Percentiles rank a stretch among this genome's conserved stretches.
These are phyloP conservation scores for Hassar affinis DNA, from an alignment of 2,113 vertebrate genomes.

Conservation along the genomic window DNA sequence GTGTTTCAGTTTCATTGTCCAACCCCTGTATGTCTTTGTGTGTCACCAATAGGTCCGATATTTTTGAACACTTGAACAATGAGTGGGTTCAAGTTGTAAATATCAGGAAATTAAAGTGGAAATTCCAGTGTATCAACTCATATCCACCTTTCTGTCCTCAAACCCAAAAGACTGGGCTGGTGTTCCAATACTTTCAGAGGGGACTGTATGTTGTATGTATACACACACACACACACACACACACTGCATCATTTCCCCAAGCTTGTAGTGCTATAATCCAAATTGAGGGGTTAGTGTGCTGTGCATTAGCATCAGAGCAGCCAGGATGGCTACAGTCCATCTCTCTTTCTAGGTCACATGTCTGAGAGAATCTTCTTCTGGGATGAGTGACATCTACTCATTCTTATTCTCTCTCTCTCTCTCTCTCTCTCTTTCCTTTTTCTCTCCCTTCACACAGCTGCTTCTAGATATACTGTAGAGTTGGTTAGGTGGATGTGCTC, in stretches of 20 bases:
- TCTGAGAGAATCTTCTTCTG: slow-evolving; percentile 21
- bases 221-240: slow-evolving; percentile 5
- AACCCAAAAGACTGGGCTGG: background rate
- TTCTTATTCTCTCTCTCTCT: slow-evolving; percentile 10
- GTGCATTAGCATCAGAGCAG: slow-evolving; percentile 49
- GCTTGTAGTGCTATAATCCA: slow-evolving; percentile 44
- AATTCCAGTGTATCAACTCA: background rate
- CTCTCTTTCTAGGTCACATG: slow-evolving; percentile 43
- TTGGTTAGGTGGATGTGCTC: background rate
- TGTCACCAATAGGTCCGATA: too few species aligned
- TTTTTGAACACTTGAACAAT: background rate
- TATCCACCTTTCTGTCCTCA: background rate
- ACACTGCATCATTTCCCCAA: background rate
- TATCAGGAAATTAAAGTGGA: background rate
- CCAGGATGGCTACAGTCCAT: slow-evolving; percentile 12
- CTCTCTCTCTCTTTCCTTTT: background rate
- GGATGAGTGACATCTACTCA: slow-evolving; percentile 18
- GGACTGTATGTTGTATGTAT: too few species aligned
- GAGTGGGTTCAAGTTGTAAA: background rate
- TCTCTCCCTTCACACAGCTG: background rate
- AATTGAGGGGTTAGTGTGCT: slow-evolving; percentile 51
- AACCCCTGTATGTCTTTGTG: too few species aligned
- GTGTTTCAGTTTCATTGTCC: too few species aligned
- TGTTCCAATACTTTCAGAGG: background rate
- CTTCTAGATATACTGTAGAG: background rate